phyloP scores from a whole-genome alignment of 1,140 invertebrate genomes.

The Brachionus calyciflorus region DNA sequence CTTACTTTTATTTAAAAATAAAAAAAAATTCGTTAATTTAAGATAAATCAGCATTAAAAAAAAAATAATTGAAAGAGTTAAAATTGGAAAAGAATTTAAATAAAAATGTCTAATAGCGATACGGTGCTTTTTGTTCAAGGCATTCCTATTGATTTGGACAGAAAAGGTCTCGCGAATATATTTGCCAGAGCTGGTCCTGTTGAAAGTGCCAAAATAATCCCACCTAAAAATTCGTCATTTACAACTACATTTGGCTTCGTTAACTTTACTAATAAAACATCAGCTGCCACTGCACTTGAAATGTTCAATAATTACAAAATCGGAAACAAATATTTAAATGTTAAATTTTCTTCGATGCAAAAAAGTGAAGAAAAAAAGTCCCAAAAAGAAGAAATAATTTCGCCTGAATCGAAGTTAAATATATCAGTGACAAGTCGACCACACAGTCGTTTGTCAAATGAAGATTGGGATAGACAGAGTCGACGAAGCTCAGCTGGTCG shows the following conservation, averaged over 20 bases:
- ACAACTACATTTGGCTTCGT: constrained; percentile 23
- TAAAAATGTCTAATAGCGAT: constrained; percentile 5
- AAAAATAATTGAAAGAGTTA: not conserved
- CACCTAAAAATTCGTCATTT: not conserved
- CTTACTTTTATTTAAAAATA: not conserved
- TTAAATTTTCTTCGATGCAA: not conserved
- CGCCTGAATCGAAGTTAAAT: no score
- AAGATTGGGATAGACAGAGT: not conserved
- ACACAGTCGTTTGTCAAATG: not conserved
- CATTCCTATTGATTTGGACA: constrained; percentile 7
- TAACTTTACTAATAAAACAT: not conserved
- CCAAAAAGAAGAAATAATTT: no score
- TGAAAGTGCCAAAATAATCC: not conserved
- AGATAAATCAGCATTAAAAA: constrained; percentile 20
- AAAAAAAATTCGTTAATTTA: not conserved
- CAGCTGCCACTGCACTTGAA: constrained; percentile 12
- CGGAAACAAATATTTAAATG: constrained; percentile 8
- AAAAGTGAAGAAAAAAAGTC: no score
- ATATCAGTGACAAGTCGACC: not conserved
- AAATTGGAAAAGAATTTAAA: not conserved
- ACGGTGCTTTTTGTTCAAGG: constrained; percentile 7
- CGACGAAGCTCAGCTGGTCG: not conserved
- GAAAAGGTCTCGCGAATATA: constrained; percentile 23
- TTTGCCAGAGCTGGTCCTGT: constrained; percentile 3
- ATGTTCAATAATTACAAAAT: constrained; percentile 39